A percentile compares a stretch with the other conserved stretches of the same genome.
Conservation (phyloP, 2,113 vertebrate genomes). For the Paraplagusia blochii region DNA sequence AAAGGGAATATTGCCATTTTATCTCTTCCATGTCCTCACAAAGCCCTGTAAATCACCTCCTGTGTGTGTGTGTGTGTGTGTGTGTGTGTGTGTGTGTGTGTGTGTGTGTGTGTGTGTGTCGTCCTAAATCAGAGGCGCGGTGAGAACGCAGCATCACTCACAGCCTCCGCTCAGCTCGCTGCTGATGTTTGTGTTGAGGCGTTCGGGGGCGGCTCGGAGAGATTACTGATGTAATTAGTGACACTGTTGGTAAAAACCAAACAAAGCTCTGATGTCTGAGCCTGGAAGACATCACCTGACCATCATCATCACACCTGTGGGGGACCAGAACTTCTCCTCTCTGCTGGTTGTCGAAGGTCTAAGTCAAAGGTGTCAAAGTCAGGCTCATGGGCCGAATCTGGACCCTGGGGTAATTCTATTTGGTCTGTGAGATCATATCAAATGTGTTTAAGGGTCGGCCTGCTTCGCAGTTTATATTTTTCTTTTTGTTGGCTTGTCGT, state of each 20-base stretch:
- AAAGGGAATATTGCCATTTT: slow-evolving; percentile 31
- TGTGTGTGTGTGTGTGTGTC: slow-evolving; percentile 19
- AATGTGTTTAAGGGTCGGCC: no score
- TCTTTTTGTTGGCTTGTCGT: no score
- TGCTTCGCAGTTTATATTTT: no score
- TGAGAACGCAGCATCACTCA: slow-evolving; percentile 17
- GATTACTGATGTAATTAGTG: slow-evolving; percentile 21
- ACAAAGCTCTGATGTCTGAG: background rate
- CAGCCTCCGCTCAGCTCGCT: slow-evolving; percentile 27
- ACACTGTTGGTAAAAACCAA: slow-evolving; percentile 12
- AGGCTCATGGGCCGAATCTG: no score
- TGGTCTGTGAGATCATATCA: no score
- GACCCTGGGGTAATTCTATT: no score
- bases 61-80: background rate
- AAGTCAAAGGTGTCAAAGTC: no score
- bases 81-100: slow-evolving; percentile 2
- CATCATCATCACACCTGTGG: no score
- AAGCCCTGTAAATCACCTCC: slow-evolving; percentile 41
- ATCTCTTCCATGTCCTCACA: slow-evolving; percentile 24
- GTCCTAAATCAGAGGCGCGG: slow-evolving; percentile 25
- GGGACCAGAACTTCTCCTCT: no score
- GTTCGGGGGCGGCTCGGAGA: slow-evolving; percentile 14
- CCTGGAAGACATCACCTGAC: background rate
- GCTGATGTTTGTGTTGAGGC: slow-evolving; percentile 32
- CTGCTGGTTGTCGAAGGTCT: no score